Evolutionary conservation across 2,113 vertebrate genomes (phyloP).

Genomic region (Lamprologus sp.): DNA sequence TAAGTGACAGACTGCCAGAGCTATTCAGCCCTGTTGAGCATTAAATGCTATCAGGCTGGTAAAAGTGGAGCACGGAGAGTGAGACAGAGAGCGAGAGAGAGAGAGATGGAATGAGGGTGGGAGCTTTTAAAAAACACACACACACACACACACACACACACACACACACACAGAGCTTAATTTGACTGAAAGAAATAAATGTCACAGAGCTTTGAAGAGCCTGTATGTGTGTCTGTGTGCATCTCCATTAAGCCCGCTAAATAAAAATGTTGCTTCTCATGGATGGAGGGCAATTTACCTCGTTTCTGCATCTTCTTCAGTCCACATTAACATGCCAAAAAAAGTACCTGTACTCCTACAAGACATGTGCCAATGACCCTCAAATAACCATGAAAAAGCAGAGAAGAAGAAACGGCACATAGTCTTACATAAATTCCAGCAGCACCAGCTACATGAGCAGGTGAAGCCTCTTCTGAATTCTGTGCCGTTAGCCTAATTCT

Average conservation of each 20-base stretch:
- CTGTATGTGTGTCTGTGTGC: background rate
- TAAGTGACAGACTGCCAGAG: slow-evolving; percentile 50
- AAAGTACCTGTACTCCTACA: background rate
- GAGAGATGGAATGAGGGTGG: background rate
- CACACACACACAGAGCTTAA: background rate
- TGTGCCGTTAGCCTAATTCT: background rate
- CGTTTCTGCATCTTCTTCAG: background rate
- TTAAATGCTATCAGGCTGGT: slow-evolving; percentile 28
- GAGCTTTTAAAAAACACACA: background rate
- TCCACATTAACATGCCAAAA: background rate
- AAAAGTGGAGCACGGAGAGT: slow-evolving; percentile 4
- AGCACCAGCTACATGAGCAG: background rate
- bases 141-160: background rate
- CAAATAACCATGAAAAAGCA: background rate
- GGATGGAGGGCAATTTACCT: background rate
- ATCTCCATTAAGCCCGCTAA: background rate
- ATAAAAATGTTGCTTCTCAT: background rate
- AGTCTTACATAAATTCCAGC: background rate
- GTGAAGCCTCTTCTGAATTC: background rate
- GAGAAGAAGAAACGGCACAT: background rate
- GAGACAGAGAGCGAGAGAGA: background rate
- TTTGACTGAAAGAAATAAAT: slow-evolving; percentile 43
- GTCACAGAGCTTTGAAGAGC: background rate
- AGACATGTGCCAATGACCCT: background rate
- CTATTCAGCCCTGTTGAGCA: slow-evolving; percentile 34